Conservation (phyloP, 2,797 vertebrate species). For the Peromyscus nudipes region DNA sequence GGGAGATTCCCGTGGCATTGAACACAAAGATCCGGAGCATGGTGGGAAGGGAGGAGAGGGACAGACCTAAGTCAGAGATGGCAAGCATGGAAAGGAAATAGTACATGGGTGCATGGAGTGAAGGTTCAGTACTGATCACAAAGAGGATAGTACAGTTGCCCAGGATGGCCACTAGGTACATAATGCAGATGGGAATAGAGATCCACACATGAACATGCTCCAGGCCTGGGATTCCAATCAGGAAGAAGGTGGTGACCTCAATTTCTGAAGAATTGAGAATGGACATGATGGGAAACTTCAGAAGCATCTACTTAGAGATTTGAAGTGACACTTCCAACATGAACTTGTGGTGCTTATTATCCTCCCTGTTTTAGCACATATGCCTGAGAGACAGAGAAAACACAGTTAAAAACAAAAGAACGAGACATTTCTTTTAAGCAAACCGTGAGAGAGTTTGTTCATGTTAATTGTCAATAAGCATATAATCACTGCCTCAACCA, state of each 20-base stretch:
- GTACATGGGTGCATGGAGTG: conserved; percentile 37
- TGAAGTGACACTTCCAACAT: background rate
- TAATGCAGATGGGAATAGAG: conserved; percentile 43
- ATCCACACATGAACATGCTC: conserved; percentile 2
- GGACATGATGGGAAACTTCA: background rate
- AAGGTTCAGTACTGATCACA: conserved; percentile 62
- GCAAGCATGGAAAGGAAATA: conserved; percentile 61
- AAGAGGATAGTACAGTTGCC: conserved; percentile 56
- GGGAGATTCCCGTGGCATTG: conserved; percentile 48
- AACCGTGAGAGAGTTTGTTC: background rate
- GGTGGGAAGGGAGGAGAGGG: conserved; percentile 60
- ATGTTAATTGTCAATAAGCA: background rate
- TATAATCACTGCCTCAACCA: background rate
- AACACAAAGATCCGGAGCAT: conserved; percentile 69
- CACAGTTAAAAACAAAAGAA: background rate
- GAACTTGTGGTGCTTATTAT: background rate
- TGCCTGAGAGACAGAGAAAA: background rate
- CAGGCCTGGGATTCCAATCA: conserved; percentile 60
- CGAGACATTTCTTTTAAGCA: background rate
- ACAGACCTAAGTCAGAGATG: conserved; percentile 46
- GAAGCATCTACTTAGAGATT: background rate
- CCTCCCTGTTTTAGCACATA: background rate
- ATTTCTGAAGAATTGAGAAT: conserved; percentile 45
- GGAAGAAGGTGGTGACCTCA: conserved; percentile 58
- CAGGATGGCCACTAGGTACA: conserved; percentile 52